Evolutionary conservation across 2,888 invertebrate genomes (phyloP).

Genomic region (Pocota personata): DNA sequence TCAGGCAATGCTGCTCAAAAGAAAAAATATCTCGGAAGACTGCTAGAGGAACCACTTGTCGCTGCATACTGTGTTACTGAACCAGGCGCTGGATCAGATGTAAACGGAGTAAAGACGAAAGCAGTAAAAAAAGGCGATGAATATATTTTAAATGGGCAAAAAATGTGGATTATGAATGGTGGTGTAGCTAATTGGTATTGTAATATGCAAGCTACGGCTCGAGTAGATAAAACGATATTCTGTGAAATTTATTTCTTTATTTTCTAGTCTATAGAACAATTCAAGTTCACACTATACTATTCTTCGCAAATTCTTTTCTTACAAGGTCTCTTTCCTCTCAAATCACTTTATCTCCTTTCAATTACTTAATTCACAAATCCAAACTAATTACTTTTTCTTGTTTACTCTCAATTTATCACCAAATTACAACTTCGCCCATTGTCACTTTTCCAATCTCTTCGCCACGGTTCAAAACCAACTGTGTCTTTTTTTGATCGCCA

Average conservation of each 20-base stretch:
- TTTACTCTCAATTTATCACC: too few relatives aligned
- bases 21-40: slow-evolving; percentile 95
- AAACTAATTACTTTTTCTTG: too few relatives aligned
- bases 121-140: slow-evolving; percentile 98
- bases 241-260: slow-evolving; percentile 91
- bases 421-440: too few relatives aligned
- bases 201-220: slow-evolving; percentile 95
- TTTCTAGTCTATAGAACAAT: too few relatives aligned
- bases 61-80: slow-evolving; percentile 98
- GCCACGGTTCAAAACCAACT: too few relatives aligned
- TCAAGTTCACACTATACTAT: too few relatives aligned
- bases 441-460: too few relatives aligned
- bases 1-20: slow-evolving; percentile 92
- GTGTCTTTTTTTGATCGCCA: too few relatives aligned
- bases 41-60: slow-evolving; percentile 94
- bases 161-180: slow-evolving; percentile 99
- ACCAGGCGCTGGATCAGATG: slow-evolving; percentile 98
- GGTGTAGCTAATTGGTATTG: slow-evolving; percentile 99
- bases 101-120: slow-evolving; percentile 93
- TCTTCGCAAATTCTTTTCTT: too few relatives aligned
- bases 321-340: too few relatives aligned
- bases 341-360: too few relatives aligned
- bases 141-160: slow-evolving; percentile 96
- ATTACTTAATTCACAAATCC: too few relatives aligned
- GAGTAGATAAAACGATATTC: slow-evolving; percentile 96